Evolutionary conservation across 2,888 invertebrate species (phyloP), one percentile per base, ranked within the genome.

Genomic region (Drosophila recens): DNA sequence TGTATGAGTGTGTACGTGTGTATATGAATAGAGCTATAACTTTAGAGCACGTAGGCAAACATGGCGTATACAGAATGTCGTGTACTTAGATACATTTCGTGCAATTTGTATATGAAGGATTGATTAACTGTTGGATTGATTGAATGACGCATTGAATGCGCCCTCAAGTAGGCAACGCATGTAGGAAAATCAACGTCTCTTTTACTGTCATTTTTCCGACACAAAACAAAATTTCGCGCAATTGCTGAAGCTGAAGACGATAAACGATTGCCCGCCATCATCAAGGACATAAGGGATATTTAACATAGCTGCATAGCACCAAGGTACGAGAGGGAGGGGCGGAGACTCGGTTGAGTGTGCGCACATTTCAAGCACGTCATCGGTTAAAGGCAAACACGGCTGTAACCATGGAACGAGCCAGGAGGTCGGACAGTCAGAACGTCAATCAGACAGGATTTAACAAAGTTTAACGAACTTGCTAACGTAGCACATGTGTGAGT

Each of bases 381-480:
- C 87, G 79, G 73, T 54, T 70, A 67, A 75, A 72, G 69, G 56
- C 42, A 82, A 75, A 73, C 61, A 51, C 45, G 17, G 45, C 56
- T 38, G 46, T 54, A 63, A 46, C 56, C 64, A 59, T 58, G 49
- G 46, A 49, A 20, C n/a, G 23, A 54, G 17, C 13, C 8, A 8
- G 13, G 0, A 34, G 11, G 54, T 10, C 43, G 38, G 61, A 33
- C 67, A 62, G 72, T 53, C 67, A 52, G 56, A 43, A 58, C 76
- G 70, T 75, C 76, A 82, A 82, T 69, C 66, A 72, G 38, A 11
- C 51, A 64, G 78, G 38, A 74, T 71, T 70, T 66, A 62, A 52
- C 71, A 89, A 82, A 90, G 90, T 90, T 90, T 79, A 89, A 86
- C 81, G 90, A 90, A 90, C 90, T 79, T 84, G 58, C 64, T 30